phyloP scores from a whole-genome alignment of 2,797 vertebrate genomes.

The Acropternis orthonyx region DNA sequence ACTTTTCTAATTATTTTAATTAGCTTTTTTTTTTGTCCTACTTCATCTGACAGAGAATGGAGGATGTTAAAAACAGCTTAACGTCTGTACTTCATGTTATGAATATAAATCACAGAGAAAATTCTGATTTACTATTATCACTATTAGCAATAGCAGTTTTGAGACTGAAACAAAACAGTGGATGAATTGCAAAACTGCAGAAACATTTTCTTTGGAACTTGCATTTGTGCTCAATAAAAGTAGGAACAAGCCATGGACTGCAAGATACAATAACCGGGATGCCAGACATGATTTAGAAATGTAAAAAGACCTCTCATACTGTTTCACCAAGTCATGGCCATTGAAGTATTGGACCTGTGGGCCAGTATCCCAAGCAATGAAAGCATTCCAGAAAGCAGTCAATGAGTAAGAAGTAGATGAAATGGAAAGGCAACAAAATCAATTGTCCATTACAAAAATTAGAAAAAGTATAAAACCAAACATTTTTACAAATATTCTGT shows the following conservation, averaged over 20 bases:
- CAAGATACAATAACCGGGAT: not conserved
- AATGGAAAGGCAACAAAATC: not conserved
- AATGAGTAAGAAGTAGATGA: not conserved
- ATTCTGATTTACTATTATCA: not conserved
- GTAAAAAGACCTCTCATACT: not conserved
- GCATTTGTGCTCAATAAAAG: not conserved
- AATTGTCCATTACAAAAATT: not conserved
- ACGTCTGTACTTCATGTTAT: not conserved
- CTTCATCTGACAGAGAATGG: not conserved
- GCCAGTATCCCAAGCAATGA: not conserved
- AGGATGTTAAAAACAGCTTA: not conserved
- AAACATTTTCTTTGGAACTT: not conserved
- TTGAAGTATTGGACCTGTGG: not conserved
- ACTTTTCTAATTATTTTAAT: slow-evolving; percentile 36
- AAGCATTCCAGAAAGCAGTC: not conserved
- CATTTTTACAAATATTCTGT: not conserved
- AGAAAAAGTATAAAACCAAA: not conserved
- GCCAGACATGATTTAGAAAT: not conserved
- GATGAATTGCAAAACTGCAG: not conserved
- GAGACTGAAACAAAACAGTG: not conserved
- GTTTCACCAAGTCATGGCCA: not conserved
- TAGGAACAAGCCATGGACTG: not conserved
- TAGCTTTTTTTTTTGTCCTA: slow-evolving; percentile 12
- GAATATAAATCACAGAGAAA: not conserved
- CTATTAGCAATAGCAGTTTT: not conserved